Percentiles rank a stretch among this genome's conserved stretches.
Conservation (phyloP, 2,113 vertebrate genomes). For the Talpa occidentalis region DNA sequence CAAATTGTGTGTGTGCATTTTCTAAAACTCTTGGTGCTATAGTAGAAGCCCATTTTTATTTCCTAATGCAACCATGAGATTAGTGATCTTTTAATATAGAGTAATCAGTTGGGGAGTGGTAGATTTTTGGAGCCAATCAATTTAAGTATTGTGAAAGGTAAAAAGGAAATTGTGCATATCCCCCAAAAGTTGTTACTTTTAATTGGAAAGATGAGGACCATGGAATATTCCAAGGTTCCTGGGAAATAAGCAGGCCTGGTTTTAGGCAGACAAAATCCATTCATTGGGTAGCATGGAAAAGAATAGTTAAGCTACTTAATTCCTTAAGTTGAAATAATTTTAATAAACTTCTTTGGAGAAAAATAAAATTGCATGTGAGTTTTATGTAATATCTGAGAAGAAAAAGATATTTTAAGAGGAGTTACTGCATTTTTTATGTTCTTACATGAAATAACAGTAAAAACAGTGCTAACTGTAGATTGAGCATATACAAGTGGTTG, state of each 20-base stretch:
- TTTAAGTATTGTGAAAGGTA: not conserved
- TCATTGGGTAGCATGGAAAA: not conserved
- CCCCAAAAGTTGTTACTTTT: not conserved
- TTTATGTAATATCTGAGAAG: constrained; percentile 26
- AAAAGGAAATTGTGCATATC: not conserved
- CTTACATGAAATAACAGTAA: constrained; percentile 28
- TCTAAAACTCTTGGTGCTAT: not conserved
- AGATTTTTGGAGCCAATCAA: not conserved
- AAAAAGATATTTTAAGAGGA: constrained; percentile 7
- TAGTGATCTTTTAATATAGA: constrained; percentile 4
- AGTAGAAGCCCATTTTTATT: not conserved
- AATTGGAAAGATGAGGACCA: not conserved
- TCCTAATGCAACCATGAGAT: not conserved
- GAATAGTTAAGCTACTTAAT: constrained; percentile 15
- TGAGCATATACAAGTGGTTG: constrained; percentile 31
- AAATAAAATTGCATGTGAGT: not conserved
- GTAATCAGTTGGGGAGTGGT: not conserved
- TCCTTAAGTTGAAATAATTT: constrained; percentile 29
- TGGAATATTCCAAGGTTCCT: not conserved
- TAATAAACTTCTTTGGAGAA: constrained; percentile 30
- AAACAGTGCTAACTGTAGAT: not conserved
- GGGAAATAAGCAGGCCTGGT: not conserved
- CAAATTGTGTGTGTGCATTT: not conserved
- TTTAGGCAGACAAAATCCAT: not conserved
- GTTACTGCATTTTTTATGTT: constrained; percentile 42